A percentile compares a stretch with the other conserved stretches of the same genome.
These are phyloP conservation scores for Amphipyra berbera DNA, from an alignment of 2,888 invertebrate genomes.

Conservation along the genomic window DNA sequence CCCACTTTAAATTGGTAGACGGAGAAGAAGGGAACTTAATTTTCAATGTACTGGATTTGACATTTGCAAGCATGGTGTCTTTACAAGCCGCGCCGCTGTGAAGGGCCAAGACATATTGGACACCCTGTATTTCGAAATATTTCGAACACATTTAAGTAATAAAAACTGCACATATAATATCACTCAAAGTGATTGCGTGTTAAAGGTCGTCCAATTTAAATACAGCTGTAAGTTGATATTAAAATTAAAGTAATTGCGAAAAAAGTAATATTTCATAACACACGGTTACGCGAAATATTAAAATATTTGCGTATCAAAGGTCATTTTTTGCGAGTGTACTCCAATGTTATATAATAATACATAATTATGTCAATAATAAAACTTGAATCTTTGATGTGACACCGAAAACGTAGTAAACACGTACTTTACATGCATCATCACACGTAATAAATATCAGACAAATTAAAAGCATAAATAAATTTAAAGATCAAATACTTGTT, in stretches of 20 bases:
- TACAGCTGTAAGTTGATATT: neutral
- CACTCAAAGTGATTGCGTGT: too few species aligned
- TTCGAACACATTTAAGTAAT: too few species aligned
- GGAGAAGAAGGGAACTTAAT: too few species aligned
- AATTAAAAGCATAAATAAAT: conserved; percentile 32
- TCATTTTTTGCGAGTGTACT: conserved; percentile 22
- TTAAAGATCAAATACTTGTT: conserved; percentile 40
- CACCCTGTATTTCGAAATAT: too few species aligned
- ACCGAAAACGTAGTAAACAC: conserved; percentile 20
- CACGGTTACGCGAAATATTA: neutral
- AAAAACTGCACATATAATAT: too few species aligned
- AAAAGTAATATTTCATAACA: neutral
- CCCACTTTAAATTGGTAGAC: conserved; percentile 9
- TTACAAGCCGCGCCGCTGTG: too few species aligned
- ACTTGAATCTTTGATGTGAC: conserved; percentile 43
- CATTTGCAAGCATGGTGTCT: too few species aligned
- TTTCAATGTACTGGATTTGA: too few species aligned
- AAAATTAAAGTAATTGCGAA: conserved; percentile 8
- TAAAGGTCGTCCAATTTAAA: too few species aligned
- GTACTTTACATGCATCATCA: conserved; percentile 14
- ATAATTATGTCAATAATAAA: conserved; percentile 11
- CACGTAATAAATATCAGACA: conserved; percentile 19
- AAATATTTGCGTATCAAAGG: conserved; percentile 33
- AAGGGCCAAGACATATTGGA: too few species aligned
- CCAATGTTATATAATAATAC: conserved; percentile 17